phyloP scores from a whole-genome alignment of 2,113 vertebrate genomes.

The Actenoides lindsayi region DNA sequence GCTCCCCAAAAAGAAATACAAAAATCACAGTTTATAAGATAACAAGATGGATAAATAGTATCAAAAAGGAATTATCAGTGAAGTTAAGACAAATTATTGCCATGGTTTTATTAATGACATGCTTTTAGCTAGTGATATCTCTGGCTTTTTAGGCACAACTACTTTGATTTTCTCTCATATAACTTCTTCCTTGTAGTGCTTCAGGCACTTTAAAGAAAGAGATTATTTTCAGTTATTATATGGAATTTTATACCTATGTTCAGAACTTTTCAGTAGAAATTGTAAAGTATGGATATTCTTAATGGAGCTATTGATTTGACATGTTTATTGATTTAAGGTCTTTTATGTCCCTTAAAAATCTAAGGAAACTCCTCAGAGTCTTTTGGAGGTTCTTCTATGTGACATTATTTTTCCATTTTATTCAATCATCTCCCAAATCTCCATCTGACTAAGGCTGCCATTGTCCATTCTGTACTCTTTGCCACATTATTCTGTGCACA shows the following conservation, averaged over 20 bases:
- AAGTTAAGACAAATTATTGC: neutral
- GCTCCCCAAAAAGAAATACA: neutral
- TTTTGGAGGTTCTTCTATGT: neutral
- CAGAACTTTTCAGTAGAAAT: neutral
- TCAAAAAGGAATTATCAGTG: neutral
- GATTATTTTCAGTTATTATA: neutral
- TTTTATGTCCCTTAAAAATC: neutral
- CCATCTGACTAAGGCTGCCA: neutral
- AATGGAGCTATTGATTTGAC: neutral
- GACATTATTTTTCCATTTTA: neutral
- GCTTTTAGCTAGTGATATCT: conserved; percentile 70
- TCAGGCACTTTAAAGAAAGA: conserved; percentile 13
- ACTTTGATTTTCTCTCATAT: conserved; percentile 64
- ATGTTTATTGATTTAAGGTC: neutral
- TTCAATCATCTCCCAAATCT: neutral
- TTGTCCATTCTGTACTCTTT: neutral
- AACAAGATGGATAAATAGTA: neutral
- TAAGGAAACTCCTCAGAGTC: neutral
- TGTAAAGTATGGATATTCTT: neutral
- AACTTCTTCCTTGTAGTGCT: conserved; percentile 45
- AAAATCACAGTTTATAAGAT: neutral
- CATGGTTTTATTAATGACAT: neutral
- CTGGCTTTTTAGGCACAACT: conserved; percentile 45
- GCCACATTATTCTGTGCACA: neutral
- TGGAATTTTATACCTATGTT: neutral